Base-by-base conservation (phyloP, 2,888 invertebrate species). In the Drosophila anomalata region DNA sequence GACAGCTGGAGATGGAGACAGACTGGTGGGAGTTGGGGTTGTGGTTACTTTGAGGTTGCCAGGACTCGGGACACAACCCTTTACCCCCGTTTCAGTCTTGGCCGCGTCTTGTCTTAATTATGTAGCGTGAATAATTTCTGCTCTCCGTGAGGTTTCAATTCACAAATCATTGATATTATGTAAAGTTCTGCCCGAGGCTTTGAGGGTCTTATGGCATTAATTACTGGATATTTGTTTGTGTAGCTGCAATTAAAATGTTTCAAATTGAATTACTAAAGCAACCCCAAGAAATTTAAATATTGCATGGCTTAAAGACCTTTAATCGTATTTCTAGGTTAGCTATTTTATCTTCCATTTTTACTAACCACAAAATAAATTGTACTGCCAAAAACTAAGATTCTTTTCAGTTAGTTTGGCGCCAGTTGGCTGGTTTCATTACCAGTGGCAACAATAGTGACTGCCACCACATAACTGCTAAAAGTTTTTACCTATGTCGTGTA, bases 81-180 rank as follows among this genome's bases (percentile, higher is more conserved):
- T 65, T 20, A 41, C 66, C 33, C 79, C 72, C 63, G 71, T 74
- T 58, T 68, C 54, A 51, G 66, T 57, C 48, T 53, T 63, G 46
- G 72, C 70, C 71, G 75, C 77, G 75, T 81, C 80, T 82, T 83
- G 79, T 79, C 85, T 83, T 90, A 90, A 90, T 90, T 90, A 89
- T 87, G 77, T 76, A 69, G 90, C 85, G 88, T 89, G 79, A 84
- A 89, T 85, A 89, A 90, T 89, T 88, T 66, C 46, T 53, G 71
- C 60, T 77, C 72, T 70, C 73, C 74, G 75, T 67, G 57, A 47
- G 53, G 75, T 62, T 48, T 67, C 65, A 60, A 62, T 68, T 79
- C 70, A 57, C 55, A 65, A 79, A 74, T 70, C 87, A 86, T 77
- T 83, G 88, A 83, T 79, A 76, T 77, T 70, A 56, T 73, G 78